These are phyloP conservation scores for Agrochola lota DNA, from an alignment of 2,888 invertebrate genomes.

Conservation along the genomic window DNA sequence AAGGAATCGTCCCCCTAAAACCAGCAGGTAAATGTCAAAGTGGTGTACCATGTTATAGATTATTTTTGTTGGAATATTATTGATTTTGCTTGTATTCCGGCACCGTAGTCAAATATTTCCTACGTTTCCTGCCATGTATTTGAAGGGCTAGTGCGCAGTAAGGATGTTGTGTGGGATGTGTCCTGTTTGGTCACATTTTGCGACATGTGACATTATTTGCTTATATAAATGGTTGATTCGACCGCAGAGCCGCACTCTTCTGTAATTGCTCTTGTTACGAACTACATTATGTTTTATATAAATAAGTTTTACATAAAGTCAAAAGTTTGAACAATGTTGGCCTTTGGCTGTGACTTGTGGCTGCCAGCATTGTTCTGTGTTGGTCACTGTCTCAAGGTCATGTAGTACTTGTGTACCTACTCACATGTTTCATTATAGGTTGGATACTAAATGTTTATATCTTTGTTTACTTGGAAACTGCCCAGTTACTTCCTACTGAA, in stretches of 20 bases:
- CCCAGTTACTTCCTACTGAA: constrained; percentile 16
- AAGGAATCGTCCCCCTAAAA: constrained; percentile 91
- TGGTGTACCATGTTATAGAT: constrained; percentile 58
- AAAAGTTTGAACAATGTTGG: constrained; percentile 26
- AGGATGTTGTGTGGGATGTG: constrained; percentile 40
- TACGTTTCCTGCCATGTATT: constrained; percentile 3
- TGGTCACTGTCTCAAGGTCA: constrained; percentile 63
- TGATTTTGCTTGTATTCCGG: constrained; percentile 72
- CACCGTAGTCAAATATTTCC: constrained; percentile 20
- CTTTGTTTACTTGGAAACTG: constrained; percentile 46
- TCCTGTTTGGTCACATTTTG: constrained; percentile 67
- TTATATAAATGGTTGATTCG: constrained; percentile 71
- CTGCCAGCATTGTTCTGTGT: constrained; percentile 37
- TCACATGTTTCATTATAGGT: constrained; percentile 42
- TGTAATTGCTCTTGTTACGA: constrained; percentile 66
- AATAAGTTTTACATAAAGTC: constrained; percentile 39
- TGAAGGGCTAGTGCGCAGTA: constrained; percentile 7
- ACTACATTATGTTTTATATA: constrained; percentile 43
- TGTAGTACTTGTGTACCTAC: constrained; percentile 46
- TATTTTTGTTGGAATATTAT: constrained; percentile 71
- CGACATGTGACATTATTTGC: constrained; percentile 76
- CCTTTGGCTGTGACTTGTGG: constrained; percentile 28
- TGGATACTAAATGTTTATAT: constrained; percentile 40
- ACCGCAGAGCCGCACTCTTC: constrained; percentile 61
- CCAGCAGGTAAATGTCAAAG: constrained; percentile 84